phyloP scores from a whole-genome alignment of 2,888 invertebrate species.

The Ariolimax columbianus region DNA sequence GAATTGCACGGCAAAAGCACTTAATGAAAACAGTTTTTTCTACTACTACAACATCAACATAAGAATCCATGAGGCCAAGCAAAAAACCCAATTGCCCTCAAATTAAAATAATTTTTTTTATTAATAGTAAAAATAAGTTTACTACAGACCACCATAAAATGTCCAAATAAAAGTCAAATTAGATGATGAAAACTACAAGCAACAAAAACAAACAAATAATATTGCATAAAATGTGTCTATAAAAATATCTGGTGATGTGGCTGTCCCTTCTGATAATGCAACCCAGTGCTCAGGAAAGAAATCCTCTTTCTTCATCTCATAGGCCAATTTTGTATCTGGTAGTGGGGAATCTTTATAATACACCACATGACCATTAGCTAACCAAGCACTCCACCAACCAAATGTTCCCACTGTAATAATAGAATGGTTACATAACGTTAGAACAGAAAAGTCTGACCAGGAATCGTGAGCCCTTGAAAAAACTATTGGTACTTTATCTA shows the following conservation, averaged over 20 bases:
- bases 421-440: constrained; percentile 44
- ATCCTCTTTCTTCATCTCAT: constrained; percentile 44
- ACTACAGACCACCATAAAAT: no score
- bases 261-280: constrained; percentile 22
- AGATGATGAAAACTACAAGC: neutral
- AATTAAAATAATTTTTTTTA: no score
- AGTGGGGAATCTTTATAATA: constrained; percentile 39
- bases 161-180: no score
- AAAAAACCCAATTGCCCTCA: no score
- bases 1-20: no score
- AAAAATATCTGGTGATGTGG: neutral
- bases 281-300: constrained; percentile 47
- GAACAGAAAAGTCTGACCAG: constrained; percentile 38
- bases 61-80: no score
- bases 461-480: neutral
- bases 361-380: constrained; percentile 49
- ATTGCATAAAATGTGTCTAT: neutral
- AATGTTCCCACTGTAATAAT: constrained; percentile 47
- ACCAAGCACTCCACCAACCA: constrained; percentile 50
- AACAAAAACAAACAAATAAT: neutral
- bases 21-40: no score
- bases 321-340: constrained; percentile 32
- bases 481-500: constrained; percentile 18
- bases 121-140: no score
- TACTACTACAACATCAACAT: no score